A percentile compares a stretch with the other conserved stretches of the same genome.
Evolutionary conservation across 2,888 invertebrate species (phyloP).

Genomic region (Rhopalosiphum nymphaeae): DNA sequence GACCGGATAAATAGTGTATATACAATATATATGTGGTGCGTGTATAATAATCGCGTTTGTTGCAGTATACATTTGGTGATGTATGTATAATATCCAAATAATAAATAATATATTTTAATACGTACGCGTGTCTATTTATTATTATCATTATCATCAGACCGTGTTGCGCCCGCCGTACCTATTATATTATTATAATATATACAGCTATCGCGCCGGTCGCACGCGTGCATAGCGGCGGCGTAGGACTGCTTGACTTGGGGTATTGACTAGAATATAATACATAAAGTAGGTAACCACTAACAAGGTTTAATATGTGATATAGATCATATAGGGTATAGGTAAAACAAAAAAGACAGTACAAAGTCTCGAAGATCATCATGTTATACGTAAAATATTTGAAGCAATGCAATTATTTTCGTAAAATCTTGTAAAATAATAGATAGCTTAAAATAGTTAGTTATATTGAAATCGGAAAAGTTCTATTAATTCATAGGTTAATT

Average conservation of each 20-base stretch:
- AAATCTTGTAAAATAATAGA: background rate
- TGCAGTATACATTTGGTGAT: background rate
- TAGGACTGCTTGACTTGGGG: background rate
- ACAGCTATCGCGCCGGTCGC: background rate
- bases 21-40: background rate
- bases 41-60: background rate
- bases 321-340: background rate
- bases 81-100: background rate
- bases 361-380: background rate
- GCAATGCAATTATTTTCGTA: background rate
- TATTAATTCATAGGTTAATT: background rate
- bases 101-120: conserved; percentile 20
- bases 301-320: background rate
- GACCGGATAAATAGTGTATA: conserved; percentile 23
- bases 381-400: background rate
- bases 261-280: background rate
- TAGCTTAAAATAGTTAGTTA: background rate
- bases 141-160: background rate
- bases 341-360: background rate
- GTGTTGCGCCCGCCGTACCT: background rate
- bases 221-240: background rate
- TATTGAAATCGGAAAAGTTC: background rate
- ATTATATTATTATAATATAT: conserved; percentile 5
- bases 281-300: background rate
- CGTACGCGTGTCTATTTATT: background rate